Base-by-base conservation (phyloP, 1,140 invertebrate genomes). In the Bombus confusus region DNA sequence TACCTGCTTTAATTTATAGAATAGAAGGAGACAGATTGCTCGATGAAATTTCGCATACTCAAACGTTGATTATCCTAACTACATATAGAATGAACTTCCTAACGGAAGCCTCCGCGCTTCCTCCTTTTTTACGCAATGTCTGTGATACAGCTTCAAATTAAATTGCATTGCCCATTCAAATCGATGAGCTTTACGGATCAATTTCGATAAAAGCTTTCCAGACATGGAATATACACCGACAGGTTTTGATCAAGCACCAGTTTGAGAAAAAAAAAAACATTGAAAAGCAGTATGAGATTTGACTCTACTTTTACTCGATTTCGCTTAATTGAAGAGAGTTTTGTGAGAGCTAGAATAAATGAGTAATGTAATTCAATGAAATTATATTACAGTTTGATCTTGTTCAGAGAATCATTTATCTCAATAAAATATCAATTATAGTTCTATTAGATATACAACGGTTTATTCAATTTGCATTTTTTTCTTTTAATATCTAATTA, bases 141-240 rank as follows among this genome's bases (percentile, higher is more conserved):
- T 34, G 37, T 15, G 31, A n/a, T 12, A 37, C 3, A 34, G 10
- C 2, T 28, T 64, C 15, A n/a, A 64, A 62, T 82, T 64, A 59
- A 74, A 64, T 74, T 74, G 52, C 52, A 47, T 18, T 37, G 41
- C 22, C 39, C 34, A 28, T 1, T 43, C 12, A 39, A 74, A 47
- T 64, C 31, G 71, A 82, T 64, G 25, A 62, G 31, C 18, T 74
- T 64, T 37, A 82, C n/a, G 28, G 31, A 18, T 81, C 34, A 82
- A 74, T 82, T 74, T 82, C 52, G 71, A 74, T 82, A 62, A 82
- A 82, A 82, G 80, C 80, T 43, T 39, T 39, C 39, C 52, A 34
- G 39, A 73, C 18, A 6, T 39, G 18, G 25, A 8, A 80, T 39
- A 39, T 59, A 41, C n/a, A 1, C 22, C 10, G 69, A 73, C 52